phyloP scores from a whole-genome alignment of 2,797 vertebrate genomes.

The Hemibagrus guttatus region DNA sequence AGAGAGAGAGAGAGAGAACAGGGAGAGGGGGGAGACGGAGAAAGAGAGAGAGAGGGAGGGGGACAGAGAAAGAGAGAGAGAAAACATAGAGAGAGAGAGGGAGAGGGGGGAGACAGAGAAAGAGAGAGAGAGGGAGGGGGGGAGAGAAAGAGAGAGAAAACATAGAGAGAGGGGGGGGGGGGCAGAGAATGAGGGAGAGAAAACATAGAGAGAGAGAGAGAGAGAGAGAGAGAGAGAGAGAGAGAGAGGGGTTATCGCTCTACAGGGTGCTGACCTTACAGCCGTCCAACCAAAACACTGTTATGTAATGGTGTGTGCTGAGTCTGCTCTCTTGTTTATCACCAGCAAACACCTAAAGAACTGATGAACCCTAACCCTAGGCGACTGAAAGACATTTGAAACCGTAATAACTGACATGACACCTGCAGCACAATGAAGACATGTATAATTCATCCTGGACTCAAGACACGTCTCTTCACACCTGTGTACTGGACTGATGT shows the following conservation, averaged over 20 bases:
- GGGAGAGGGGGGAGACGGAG: too few species aligned
- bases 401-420: not conserved
- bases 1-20: too few species aligned
- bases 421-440: not conserved
- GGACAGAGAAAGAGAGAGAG: not conserved
- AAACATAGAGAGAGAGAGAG: not conserved
- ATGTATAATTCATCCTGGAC: not conserved
- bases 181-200: not conserved
- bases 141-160: not conserved
- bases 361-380: not conserved
- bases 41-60: too few species aligned
- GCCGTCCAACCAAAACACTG: not conserved
- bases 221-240: not conserved
- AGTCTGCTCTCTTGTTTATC: not conserved
- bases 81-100: not conserved
- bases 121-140: too few species aligned
- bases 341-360: slow-evolving; percentile 1
- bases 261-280: not conserved
- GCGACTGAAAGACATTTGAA: not conserved
- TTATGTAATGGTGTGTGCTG: not conserved
- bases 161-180: not conserved
- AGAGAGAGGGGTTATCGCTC: too few species aligned
- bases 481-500: not conserved
- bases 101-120: too few species aligned
- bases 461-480: not conserved